phyloP scores from a whole-genome alignment of 2,888 invertebrate genomes.

The Epinotia ramella region DNA sequence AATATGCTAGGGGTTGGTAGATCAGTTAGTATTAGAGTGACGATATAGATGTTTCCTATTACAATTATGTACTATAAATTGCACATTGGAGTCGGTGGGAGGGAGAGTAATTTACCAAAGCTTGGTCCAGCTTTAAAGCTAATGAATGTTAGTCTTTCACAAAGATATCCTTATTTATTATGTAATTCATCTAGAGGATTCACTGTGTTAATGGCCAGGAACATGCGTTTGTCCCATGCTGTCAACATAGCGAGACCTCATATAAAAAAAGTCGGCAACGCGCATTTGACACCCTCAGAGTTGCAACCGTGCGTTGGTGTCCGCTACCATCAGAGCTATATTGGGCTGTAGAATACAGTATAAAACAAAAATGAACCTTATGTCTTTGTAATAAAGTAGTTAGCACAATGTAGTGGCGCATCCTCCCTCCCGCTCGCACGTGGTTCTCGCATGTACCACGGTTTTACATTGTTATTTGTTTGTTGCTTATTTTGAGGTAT shows the following conservation, averaged over 20 bases:
- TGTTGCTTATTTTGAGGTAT: constrained; percentile 85
- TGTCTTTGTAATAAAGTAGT: neutral
- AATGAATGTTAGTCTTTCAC: no score
- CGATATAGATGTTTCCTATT: constrained; percentile 43
- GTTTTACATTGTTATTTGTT: constrained; percentile 83
- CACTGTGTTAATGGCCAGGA: no score
- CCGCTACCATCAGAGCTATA: no score
- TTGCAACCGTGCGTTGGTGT: no score
- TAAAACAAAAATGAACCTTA: neutral
- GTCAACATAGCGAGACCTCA: no score
- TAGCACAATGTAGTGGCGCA: neutral
- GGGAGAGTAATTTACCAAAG: constrained; percentile 2
- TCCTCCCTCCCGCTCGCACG: constrained; percentile 21
- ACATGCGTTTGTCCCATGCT: no score
- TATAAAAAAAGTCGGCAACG: no score
- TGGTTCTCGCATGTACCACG: constrained; percentile 64
- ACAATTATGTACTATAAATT: constrained; percentile 31
- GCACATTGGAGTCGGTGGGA: constrained; percentile 19
- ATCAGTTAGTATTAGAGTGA: constrained; percentile 30
- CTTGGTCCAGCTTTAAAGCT: neutral
- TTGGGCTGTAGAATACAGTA: no score
- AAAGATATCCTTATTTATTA: no score
- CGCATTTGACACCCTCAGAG: no score
- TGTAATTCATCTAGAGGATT: no score
- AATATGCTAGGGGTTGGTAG: constrained; percentile 32